Percentiles rank a stretch among this genome's conserved stretches.
phyloP scores from a whole-genome alignment of 2,113 vertebrate species.

The Rhipidura dahli region DNA sequence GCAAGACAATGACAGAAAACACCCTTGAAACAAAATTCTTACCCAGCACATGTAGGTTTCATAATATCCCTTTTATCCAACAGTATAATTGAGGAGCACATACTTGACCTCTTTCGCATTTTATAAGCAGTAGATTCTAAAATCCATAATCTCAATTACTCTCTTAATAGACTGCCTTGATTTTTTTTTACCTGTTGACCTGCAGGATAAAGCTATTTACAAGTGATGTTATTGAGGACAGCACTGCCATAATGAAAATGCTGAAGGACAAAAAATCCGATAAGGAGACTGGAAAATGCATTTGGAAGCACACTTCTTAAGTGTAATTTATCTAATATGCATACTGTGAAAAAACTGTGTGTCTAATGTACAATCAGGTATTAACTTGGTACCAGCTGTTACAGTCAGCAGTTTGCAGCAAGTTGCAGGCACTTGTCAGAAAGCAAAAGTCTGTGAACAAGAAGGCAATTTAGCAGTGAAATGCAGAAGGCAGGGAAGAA shows the following conservation, averaged over 20 bases:
- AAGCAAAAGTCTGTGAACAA: not conserved
- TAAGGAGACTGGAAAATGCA: not conserved
- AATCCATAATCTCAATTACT: constrained; percentile 56
- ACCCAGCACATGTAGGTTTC: not conserved
- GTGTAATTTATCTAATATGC: not conserved
- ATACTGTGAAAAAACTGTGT: not conserved
- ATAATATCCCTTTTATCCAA: not conserved
- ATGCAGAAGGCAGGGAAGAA: not conserved
- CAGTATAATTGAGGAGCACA: not conserved
- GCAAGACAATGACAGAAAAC: not conserved
- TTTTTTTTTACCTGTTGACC: not conserved
- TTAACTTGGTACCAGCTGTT: not conserved
- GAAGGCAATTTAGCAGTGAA: not conserved
- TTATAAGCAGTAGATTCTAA: not conserved
- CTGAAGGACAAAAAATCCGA: constrained; percentile 49
- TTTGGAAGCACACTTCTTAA: not conserved
- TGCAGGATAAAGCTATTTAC: constrained; percentile 48
- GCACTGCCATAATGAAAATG: constrained; percentile 15
- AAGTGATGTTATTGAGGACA: not conserved
- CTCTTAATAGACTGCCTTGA: constrained; percentile 17
- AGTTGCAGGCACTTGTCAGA: not conserved
- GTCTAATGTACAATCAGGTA: not conserved
- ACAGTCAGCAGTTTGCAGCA: not conserved
- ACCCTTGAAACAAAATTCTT: constrained; percentile 2
- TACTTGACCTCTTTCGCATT: constrained; percentile 31